A percentile compares a stretch with the other conserved stretches of the same genome.
phyloP scores from a whole-genome alignment of 1,140 invertebrate genomes.

The Halyomorpha halys region DNA sequence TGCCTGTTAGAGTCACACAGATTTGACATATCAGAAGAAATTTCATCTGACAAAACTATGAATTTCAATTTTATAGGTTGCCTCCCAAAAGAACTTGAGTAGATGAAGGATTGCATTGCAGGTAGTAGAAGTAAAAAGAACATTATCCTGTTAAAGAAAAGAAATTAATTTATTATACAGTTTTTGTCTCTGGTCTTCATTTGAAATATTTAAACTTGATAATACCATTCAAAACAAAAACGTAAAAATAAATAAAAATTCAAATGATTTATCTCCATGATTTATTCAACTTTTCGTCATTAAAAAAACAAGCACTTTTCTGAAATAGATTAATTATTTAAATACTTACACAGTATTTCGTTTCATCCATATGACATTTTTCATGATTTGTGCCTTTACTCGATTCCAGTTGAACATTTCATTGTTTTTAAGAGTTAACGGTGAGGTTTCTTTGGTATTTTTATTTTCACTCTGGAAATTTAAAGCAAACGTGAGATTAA shows the following conservation, averaged over 20 bases:
- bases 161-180: constrained; percentile 1
- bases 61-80: constrained; percentile 22
- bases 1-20: background rate
- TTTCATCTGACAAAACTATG: constrained; percentile 19
- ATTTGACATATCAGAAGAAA: background rate
- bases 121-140: constrained; percentile 24
- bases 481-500: background rate
- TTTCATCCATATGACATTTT: constrained; percentile 26
- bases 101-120: constrained; percentile 22
- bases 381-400: constrained; percentile 22
- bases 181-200: no score
- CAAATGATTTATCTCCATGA: no score
- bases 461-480: background rate
- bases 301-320: no score
- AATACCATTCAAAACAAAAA: no score
- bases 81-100: constrained; percentile 21
- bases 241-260: no score
- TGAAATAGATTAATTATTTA: no score
- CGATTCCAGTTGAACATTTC: constrained; percentile 16
- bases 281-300: no score
- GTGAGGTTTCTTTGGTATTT: background rate
- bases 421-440: background rate
- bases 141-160: constrained; percentile 24
- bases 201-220: no score
- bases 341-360: constrained; percentile 22